Percentiles rank a stretch among this genome's conserved stretches.
Evolutionary conservation across 2,888 invertebrate species (phyloP).

Genomic region (Portevinia maculata): DNA sequence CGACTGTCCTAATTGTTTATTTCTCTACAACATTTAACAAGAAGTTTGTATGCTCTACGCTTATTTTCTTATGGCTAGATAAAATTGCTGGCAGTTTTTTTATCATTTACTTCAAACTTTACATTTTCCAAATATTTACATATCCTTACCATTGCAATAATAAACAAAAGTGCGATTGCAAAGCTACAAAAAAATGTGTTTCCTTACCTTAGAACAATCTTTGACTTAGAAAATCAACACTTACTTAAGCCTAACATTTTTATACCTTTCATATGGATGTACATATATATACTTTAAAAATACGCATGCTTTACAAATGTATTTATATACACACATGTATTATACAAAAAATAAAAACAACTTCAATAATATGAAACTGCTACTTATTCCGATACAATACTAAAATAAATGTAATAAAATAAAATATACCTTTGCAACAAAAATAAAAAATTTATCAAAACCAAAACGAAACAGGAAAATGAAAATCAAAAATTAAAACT

Average conservation of each 20-base stretch:
- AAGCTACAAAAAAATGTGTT: slow-evolving; percentile 5
- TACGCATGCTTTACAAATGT: slow-evolving; percentile 34
- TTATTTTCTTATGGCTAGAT: no score
- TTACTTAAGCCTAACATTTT: slow-evolving; percentile 48
- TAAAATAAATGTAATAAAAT: slow-evolving; percentile 11
- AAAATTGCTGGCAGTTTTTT: no score
- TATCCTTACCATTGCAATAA: background rate
- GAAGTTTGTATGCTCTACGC: no score
- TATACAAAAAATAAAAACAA: slow-evolving; percentile 11
- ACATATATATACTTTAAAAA: slow-evolving; percentile 18
- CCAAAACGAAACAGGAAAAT: slow-evolving; percentile 22
- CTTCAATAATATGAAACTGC: slow-evolving; percentile 12
- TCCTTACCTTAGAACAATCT: slow-evolving; percentile 36
- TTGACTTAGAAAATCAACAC: slow-evolving; percentile 25
- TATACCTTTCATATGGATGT: slow-evolving; percentile 66
- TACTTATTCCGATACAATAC: slow-evolving; percentile 27
- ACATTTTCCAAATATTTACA: background rate
- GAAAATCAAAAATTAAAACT: slow-evolving; percentile 33
- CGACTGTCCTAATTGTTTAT: no score
- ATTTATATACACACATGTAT: slow-evolving; percentile 3
- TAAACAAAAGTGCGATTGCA: background rate
- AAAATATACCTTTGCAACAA: background rate
- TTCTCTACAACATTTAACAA: no score
- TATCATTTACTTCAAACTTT: no score
- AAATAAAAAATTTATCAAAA: background rate